A percentile compares a stretch with the other conserved stretches of the same genome.
phyloP scores from a whole-genome alignment of 2,888 invertebrate genomes.

The Cinara cedri region DNA sequence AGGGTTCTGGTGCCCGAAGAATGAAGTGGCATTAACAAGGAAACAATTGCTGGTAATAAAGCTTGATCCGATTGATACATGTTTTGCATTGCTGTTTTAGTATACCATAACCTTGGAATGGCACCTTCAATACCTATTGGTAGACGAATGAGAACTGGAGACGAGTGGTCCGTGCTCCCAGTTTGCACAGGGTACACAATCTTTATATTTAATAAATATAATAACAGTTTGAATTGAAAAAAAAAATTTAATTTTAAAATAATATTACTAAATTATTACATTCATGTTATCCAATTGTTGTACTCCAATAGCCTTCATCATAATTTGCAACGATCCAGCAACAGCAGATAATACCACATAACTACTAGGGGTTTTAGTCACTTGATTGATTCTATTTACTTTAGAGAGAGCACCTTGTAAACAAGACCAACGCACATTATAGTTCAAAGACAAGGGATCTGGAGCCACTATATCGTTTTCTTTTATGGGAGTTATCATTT shows the following conservation, averaged over 20 bases:
- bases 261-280: slow-evolving; percentile 60
- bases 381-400: slow-evolving; percentile 65
- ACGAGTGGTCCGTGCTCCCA: slow-evolving; percentile 61
- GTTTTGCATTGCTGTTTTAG: slow-evolving; percentile 65
- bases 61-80: slow-evolving; percentile 65
- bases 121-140: slow-evolving; percentile 68
- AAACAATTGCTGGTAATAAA: slow-evolving; percentile 65
- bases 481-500: slow-evolving; percentile 30
- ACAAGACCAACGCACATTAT: slow-evolving; percentile 45
- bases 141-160: slow-evolving; percentile 63
- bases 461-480: slow-evolving; percentile 18
- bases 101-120: slow-evolving; percentile 68
- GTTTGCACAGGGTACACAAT: slow-evolving; percentile 63
- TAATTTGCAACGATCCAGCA: slow-evolving; percentile 65
- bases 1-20: slow-evolving; percentile 56
- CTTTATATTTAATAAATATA: slow-evolving; percentile 59
- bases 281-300: slow-evolving; percentile 65
- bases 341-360: slow-evolving; percentile 67
- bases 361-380: slow-evolving; percentile 66
- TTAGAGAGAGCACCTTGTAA: slow-evolving; percentile 62
- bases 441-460: slow-evolving; percentile 27
- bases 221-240: no score
- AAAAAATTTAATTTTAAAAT: not conserved
- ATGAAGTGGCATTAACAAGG: slow-evolving; percentile 62
- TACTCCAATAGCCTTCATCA: slow-evolving; percentile 65